Evolutionary conservation across 37 sponge, comb jelly and placozoan species (phyloP).

Genomic region (Beroe ovata): DNA sequence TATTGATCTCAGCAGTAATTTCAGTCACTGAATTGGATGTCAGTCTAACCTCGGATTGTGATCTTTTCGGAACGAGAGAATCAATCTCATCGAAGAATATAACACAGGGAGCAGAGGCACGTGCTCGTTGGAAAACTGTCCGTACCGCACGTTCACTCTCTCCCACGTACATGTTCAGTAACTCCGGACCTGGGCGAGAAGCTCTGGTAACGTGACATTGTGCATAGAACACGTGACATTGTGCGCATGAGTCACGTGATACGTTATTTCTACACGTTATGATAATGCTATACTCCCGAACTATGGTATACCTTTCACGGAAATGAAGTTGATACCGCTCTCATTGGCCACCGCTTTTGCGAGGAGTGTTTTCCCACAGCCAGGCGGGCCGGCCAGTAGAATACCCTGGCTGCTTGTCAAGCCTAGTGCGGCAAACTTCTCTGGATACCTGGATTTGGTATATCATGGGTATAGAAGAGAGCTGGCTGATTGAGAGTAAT

Average conservation of each 20-base stretch:
- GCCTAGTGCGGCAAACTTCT: slow-evolving; percentile 83
- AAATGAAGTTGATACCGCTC: slow-evolving; percentile 95
- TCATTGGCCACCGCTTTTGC: slow-evolving; percentile 99
- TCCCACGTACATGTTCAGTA: slow-evolving; percentile 99
- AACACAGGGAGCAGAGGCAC: slow-evolving; percentile 95
- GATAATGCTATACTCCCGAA: too few relatives aligned
- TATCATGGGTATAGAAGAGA: too few relatives aligned
- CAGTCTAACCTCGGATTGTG: slow-evolving; percentile 78
- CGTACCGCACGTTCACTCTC: slow-evolving; percentile 97
- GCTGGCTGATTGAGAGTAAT: too few relatives aligned
- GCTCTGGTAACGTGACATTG: too few relatives aligned
- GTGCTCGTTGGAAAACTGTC: slow-evolving; percentile 92
- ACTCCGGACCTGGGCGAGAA: slow-evolving; percentile 81
- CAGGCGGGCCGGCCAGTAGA: slow-evolving; percentile 95
- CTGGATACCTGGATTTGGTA: slow-evolving; percentile 77
- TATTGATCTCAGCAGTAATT: too few relatives aligned
- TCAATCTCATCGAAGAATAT: slow-evolving; percentile 99
- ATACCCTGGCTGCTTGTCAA: slow-evolving; percentile 83
- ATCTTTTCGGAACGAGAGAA: slow-evolving; percentile 88
- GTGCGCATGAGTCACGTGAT: too few relatives aligned
- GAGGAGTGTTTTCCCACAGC: slow-evolving; percentile 97
- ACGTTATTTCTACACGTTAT: too few relatives aligned
- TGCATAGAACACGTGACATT: too few relatives aligned
- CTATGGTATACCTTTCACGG: slow-evolving; percentile 89
- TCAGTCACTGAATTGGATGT: too few relatives aligned